Evolutionary conservation across 2,797 vertebrate genomes (phyloP).

Genomic region (Holocentrus rufus): DNA sequence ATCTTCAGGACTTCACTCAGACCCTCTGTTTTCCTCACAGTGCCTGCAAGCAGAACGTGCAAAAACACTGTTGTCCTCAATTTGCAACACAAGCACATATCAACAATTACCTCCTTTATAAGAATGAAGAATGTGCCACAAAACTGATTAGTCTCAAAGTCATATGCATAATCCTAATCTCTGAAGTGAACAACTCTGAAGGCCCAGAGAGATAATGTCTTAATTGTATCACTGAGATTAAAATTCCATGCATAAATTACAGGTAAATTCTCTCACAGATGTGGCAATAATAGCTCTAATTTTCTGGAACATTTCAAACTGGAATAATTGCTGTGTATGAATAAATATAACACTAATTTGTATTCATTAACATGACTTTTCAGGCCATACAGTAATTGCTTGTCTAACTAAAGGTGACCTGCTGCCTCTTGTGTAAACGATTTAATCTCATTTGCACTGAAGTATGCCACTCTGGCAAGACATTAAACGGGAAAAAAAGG

Average conservation of each 20-base stretch:
- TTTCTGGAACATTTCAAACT: slow-evolving; percentile 25
- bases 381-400: slow-evolving; percentile 16
- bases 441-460: slow-evolving; percentile 17
- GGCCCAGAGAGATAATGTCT: background rate
- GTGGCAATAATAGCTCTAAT: slow-evolving; percentile 14
- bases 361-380: slow-evolving; percentile 45
- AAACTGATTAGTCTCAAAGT: background rate
- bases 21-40: slow-evolving; percentile 82
- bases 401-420: slow-evolving; percentile 42
- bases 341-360: slow-evolving; percentile 39
- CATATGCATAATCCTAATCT: background rate
- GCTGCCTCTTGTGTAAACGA: slow-evolving; percentile 11
- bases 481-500: background rate
- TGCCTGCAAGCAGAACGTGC: slow-evolving; percentile 77
- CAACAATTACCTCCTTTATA: background rate
- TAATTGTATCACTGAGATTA: slow-evolving; percentile 12
- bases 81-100: slow-evolving; percentile 3
- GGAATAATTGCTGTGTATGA: slow-evolving; percentile 26
- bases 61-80: background rate
- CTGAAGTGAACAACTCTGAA: background rate
- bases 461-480: slow-evolving; percentile 9
- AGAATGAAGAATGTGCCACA: no score
- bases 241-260: slow-evolving; percentile 26
- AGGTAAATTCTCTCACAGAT: slow-evolving; percentile 31
- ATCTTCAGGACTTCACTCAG: slow-evolving; percentile 84